Percentiles rank a stretch among this genome's conserved stretches.
Conservation (phyloP, 2,888 invertebrate genomes). For the Harpalus rubripes region DNA sequence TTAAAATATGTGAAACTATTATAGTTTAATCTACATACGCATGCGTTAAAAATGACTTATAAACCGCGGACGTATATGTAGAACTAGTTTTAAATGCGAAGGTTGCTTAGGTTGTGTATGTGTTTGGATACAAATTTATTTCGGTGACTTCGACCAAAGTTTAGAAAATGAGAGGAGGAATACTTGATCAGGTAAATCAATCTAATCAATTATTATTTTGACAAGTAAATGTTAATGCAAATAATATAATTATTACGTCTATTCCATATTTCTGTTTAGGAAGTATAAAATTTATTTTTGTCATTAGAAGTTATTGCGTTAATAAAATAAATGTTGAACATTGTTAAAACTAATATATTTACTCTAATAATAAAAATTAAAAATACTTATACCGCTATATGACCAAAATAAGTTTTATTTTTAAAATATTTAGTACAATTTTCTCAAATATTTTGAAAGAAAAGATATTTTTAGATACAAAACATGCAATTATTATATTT, state of each 20-base stretch:
- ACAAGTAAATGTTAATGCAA: too few species aligned
- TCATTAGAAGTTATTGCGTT: too few species aligned
- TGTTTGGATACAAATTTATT: conserved; percentile 34
- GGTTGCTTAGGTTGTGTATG: conserved; percentile 11
- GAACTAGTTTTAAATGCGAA: conserved; percentile 42
- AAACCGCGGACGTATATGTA: conserved; percentile 23
- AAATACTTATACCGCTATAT: too few species aligned
- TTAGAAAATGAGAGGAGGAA: conserved; percentile 46
- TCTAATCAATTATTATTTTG: not conserved
- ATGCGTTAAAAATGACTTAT: conserved; percentile 32
- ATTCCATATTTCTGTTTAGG: too few species aligned
- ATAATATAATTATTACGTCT: too few species aligned
- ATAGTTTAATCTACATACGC: conserved; percentile 13
- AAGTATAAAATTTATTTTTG: too few species aligned
- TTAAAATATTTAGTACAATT: not conserved
- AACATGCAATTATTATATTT: not conserved
- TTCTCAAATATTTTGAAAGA: not conserved
- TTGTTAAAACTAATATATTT: too few species aligned
- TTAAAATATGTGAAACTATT: not conserved
- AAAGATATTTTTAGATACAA: not conserved
- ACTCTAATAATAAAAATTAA: too few species aligned
- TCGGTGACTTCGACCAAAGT: conserved; percentile 16
- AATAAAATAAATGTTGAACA: too few species aligned
- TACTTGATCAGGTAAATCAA: conserved; percentile 57
- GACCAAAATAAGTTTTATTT: too few species aligned